Evolutionary conservation across 2,797 vertebrate genomes (phyloP).

Genomic region (Artibeus jamaicensis): DNA sequence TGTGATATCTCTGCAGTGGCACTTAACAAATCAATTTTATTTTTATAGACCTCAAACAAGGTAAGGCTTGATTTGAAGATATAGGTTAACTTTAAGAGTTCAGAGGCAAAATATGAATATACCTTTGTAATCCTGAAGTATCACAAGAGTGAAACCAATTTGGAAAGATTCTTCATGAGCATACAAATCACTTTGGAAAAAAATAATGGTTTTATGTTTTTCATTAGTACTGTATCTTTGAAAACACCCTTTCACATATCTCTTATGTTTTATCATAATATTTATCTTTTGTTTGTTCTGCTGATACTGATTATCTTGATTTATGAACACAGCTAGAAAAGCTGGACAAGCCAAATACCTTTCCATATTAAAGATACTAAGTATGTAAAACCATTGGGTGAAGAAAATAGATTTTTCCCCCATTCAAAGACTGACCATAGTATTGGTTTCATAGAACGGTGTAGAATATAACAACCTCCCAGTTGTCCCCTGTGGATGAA

Average conservation of each 20-base stretch:
- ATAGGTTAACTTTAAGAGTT: background rate
- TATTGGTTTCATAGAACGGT: conserved; percentile 75
- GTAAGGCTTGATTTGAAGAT: conserved; percentile 41
- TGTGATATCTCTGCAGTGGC: background rate
- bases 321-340: conserved; percentile 80
- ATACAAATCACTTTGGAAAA: conserved; percentile 68
- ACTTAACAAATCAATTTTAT: conserved; percentile 13
- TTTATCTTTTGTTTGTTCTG: conserved; percentile 79
- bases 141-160: conserved; percentile 62
- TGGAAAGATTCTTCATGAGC: conserved; percentile 53
- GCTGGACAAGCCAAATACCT: conserved; percentile 72
- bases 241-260: conserved; percentile 68
- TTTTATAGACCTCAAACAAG: conserved; percentile 10
- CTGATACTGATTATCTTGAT: conserved; percentile 83
- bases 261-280: conserved; percentile 77
- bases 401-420: conserved; percentile 79
- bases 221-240: conserved; percentile 73
- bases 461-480: conserved; percentile 77
- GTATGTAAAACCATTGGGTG: conserved; percentile 64
- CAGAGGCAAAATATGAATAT: conserved; percentile 55
- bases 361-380: conserved; percentile 75
- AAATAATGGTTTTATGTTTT: conserved; percentile 68
- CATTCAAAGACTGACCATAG: conserved; percentile 74
- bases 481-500: conserved; percentile 67
- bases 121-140: background rate